Base-by-base conservation (phyloP, 2,888 invertebrate genomes). In the Stegophylla sp. region DNA sequence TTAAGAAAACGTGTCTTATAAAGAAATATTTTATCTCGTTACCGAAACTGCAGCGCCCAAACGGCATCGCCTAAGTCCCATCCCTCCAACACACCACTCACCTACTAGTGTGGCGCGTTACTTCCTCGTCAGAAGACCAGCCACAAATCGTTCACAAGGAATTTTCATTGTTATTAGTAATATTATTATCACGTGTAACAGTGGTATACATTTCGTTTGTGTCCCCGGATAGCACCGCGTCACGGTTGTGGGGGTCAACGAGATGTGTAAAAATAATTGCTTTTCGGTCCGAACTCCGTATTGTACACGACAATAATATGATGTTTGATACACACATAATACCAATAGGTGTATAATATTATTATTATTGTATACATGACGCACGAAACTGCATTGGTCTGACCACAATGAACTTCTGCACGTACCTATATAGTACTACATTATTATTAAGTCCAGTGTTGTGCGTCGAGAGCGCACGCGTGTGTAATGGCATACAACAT, bases 261-360 rank as follows among this genome's bases (percentile, higher is more conserved):
- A 56, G 56, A 56, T 56, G 56, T 56, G 23, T 20, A 56, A 23
- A 56, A 56, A 56, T 56, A 56, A 56, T 56, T 20, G 56, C n/a
- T n/a, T n/a, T n/a, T n/a, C n/a, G 12, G 20, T 56, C 20, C 9
- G 56, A 12, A 56, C 12, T 20, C 56, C 7, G 34, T 5, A 7
- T 34, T 34, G 34, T 56, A 23, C 20, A 56, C 56, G 20, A 56
- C 20, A 56, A 56, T 20, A 56, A 56, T 56, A n/a, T n/a, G n/a
- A n/a, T n/a, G n/a, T n/a, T n/a, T n/a, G n/a, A n/a, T n/a, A 56
- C 56, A 20, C 20, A 20, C 56, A 1, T 45, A 20, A 10, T 56
- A 53, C n/a, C n/a, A 20, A 53, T 20, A 20, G 34, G 34, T 34
- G 34, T 20, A 20, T 53, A 23, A 12, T 23, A 3, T 56, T 20